Conservation (phyloP, 2,888 invertebrate genomes). For the Lasioglossum marginatum region DNA sequence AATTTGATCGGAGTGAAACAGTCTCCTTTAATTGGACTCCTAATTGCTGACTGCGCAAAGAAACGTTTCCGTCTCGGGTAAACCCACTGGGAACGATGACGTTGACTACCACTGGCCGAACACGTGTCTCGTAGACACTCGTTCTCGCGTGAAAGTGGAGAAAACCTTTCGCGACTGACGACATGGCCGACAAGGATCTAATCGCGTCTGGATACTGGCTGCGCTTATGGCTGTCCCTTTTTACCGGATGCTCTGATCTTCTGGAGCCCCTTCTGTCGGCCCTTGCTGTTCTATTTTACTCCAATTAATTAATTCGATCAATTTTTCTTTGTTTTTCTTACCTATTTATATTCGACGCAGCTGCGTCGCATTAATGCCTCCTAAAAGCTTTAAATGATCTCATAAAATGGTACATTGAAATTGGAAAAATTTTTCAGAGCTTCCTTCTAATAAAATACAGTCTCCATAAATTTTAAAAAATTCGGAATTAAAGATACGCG, state of each 20-base stretch:
- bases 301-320: background rate
- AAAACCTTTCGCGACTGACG: constrained; percentile 71
- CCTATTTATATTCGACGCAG: background rate
- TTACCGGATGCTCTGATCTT: background rate
- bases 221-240: background rate
- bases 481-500: too few relatives aligned
- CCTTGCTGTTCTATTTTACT: background rate
- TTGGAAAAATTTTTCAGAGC: too few relatives aligned
- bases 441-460: too few relatives aligned
- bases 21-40: constrained; percentile 16
- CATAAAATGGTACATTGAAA: too few relatives aligned
- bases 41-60: background rate
- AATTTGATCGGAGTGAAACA: constrained; percentile 3
- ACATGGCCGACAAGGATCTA: constrained; percentile 61
- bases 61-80: background rate
- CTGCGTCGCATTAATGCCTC: too few relatives aligned
- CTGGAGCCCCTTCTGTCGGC: background rate
- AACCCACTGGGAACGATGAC: constrained; percentile 28
- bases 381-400: too few relatives aligned
- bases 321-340: background rate
- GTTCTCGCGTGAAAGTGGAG: constrained; percentile 76
- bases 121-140: constrained; percentile 51
- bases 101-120: constrained; percentile 52
- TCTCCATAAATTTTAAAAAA: too few relatives aligned
- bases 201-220: constrained; percentile 49